Percentiles rank a stretch among this genome's conserved stretches.
phyloP scores from a whole-genome alignment of 2,113 vertebrate genomes.

The Lamprologus sp. region DNA sequence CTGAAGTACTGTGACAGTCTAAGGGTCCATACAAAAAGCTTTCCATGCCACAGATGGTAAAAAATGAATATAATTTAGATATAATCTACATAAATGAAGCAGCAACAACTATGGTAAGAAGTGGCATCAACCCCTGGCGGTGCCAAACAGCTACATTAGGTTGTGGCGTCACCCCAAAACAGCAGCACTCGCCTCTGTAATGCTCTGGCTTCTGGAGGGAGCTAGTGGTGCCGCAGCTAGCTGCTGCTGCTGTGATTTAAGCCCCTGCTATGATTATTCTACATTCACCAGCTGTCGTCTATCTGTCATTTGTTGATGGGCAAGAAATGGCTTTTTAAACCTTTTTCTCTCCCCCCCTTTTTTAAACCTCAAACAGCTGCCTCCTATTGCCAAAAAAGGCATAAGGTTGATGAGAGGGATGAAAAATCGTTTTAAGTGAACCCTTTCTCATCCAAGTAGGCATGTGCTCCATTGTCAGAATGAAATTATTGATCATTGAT shows the following conservation, averaged over 20 bases:
- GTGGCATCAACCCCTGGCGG: neutral
- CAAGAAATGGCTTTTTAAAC: neutral
- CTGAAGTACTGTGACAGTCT: neutral
- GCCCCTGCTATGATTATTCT: neutral
- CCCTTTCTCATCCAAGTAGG: neutral
- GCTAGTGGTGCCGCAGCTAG: neutral
- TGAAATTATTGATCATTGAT: neutral
- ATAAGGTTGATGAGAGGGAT: neutral
- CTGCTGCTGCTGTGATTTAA: neutral
- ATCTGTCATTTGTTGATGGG: neutral
- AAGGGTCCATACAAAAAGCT: neutral
- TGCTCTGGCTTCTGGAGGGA: neutral
- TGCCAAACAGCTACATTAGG: neutral
- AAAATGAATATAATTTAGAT: neutral
- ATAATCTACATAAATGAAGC: neutral
- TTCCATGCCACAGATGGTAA: neutral
- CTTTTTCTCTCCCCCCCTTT: neutral
- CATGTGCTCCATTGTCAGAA: neutral
- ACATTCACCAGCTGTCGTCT: neutral
- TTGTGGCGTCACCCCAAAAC: neutral
- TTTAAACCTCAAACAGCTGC: neutral
- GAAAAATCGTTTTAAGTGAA: neutral
- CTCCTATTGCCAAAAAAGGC: neutral
- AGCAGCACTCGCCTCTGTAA: neutral
- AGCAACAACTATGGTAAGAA: neutral